Percentiles rank a stretch among this genome's conserved stretches.
Conservation (phyloP, 2,888 invertebrate genomes). For the Vanessa cardui region DNA sequence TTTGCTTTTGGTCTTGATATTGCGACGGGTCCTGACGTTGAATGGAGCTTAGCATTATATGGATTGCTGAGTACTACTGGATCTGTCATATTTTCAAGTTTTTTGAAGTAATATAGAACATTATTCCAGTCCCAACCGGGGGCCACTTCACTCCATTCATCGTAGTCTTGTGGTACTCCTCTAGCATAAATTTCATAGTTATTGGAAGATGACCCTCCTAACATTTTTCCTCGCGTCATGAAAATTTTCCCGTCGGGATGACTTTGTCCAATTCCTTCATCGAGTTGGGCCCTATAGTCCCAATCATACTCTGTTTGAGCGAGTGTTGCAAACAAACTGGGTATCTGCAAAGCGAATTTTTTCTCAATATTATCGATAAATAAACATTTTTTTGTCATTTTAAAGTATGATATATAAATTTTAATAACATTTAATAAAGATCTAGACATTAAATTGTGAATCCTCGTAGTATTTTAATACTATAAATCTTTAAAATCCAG, state of each 20-base stretch:
- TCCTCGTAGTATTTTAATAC: no score
- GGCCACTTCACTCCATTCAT: slow-evolving; percentile 49
- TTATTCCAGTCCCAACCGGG: slow-evolving; percentile 53
- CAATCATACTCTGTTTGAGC: slow-evolving; percentile 50
- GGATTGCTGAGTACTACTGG: slow-evolving; percentile 43
- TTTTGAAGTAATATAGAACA: slow-evolving; percentile 51
- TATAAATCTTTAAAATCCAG: no score
- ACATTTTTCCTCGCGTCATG: slow-evolving; percentile 51
- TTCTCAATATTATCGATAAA: no score
- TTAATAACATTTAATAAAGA: no score
- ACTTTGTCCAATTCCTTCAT: slow-evolving; percentile 45
- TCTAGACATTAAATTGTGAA: no score
- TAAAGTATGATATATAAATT: no score
- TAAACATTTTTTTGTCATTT: no score
- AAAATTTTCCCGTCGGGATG: slow-evolving; percentile 45
- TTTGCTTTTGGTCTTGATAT: slow-evolving; percentile 50
- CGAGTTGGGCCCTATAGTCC: slow-evolving; percentile 48
- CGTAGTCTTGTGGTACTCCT: slow-evolving; percentile 52
- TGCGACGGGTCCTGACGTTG: slow-evolving; percentile 48
- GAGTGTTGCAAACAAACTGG: slow-evolving; percentile 47
- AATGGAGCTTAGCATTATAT: slow-evolving; percentile 47
- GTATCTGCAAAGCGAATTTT: slow-evolving; percentile 44
- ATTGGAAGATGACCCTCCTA: slow-evolving; percentile 51
- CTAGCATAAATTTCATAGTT: slow-evolving; percentile 52
- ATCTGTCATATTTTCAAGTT: slow-evolving; percentile 52